Evolutionary conservation across 92 coral and sea anemone species (phyloP).

Genomic region (Phenganax marumi): DNA sequence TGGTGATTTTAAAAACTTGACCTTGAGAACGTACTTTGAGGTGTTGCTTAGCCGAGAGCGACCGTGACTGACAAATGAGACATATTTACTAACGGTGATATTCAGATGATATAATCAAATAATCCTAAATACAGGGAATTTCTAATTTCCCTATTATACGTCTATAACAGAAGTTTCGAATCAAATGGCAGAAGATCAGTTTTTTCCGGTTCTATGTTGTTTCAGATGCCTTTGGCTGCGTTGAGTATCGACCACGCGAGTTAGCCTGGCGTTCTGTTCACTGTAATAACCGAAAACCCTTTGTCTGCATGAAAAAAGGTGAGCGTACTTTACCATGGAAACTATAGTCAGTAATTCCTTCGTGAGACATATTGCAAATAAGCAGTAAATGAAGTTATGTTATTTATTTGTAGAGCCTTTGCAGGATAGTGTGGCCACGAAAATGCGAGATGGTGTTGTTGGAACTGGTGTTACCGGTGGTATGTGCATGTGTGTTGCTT

Average conservation of each 20-base stretch:
- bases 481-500: conserved; percentile 13
- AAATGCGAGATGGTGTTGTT: neutral
- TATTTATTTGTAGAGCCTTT: neutral
- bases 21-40: too few species aligned
- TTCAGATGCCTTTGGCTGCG: conserved; percentile 73
- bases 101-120: too few species aligned
- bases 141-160: too few species aligned
- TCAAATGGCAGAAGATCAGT: neutral
- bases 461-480: conserved; percentile 52
- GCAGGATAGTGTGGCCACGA: neutral
- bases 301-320: conserved; percentile 84
- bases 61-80: too few species aligned
- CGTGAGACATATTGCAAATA: neutral
- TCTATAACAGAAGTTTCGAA: neutral
- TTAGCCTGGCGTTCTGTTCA: conserved; percentile 74
- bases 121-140: too few species aligned
- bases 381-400: neutral
- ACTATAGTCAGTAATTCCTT: neutral
- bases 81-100: too few species aligned
- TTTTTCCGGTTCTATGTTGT: neutral
- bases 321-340: neutral
- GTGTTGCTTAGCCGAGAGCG: too few species aligned
- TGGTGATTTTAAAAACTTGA: too few species aligned
- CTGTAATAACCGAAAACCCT: conserved; percentile 75
- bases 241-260: conserved; percentile 61